These are phyloP conservation scores for Xerus inauris DNA, from an alignment of 2,113 vertebrate genomes.

Conservation along the genomic window DNA sequence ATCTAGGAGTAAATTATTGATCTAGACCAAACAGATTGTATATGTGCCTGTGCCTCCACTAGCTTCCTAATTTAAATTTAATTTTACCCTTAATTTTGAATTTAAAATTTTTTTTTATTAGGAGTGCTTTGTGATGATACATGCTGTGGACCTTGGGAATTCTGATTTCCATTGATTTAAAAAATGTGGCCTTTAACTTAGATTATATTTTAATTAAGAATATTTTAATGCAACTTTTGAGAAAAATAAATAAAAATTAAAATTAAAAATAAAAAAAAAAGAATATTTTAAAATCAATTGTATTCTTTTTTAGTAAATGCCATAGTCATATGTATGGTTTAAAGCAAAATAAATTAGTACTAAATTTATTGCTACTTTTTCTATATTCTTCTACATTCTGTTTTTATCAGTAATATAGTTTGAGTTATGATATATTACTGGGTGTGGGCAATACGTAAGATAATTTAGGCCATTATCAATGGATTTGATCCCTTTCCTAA, in stretches of 20 bases:
- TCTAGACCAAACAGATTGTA: not conserved
- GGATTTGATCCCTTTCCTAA: not conserved
- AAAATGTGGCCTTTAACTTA: not conserved
- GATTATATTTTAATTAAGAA: not conserved
- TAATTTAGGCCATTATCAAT: not conserved
- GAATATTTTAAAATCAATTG: not conserved
- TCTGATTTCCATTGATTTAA: not conserved
- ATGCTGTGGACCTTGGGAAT: not conserved
- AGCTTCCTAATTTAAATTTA: not conserved
- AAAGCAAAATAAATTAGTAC: not conserved
- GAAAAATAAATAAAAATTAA: no score
- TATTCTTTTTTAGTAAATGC: slow-evolving; percentile 9
- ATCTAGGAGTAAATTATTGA: not conserved
- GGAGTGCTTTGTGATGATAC: not conserved
- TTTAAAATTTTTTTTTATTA: not conserved
- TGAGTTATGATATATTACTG: not conserved
- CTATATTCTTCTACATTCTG: not conserved
- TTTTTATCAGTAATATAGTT: slow-evolving; percentile 1
- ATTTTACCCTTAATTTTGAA: not conserved
- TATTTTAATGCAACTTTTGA: no score
- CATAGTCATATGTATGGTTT: not conserved
- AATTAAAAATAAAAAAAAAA: no score
- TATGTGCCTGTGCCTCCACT: not conserved
- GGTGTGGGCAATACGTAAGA: not conserved
- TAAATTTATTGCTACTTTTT: not conserved